A percentile compares a stretch with the other conserved stretches of the same genome.
phyloP scores from a whole-genome alignment of 2,113 vertebrate genomes.

The Ovibos moschatus region DNA sequence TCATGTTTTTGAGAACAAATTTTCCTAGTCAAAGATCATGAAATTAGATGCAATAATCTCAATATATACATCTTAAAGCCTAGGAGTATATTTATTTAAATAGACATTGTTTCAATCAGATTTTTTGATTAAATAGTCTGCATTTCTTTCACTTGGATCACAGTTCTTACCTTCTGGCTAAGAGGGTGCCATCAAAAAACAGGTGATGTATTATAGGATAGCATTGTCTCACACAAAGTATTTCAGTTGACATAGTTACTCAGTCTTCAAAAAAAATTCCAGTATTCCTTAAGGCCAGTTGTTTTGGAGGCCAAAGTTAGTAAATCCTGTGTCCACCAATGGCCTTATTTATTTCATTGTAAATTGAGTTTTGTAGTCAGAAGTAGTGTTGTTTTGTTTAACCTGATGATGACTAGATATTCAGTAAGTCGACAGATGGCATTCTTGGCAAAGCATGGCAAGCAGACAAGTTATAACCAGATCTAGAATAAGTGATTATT shows the following conservation, averaged over 20 bases:
- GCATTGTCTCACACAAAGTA: not conserved
- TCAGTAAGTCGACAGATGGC: slow-evolving; percentile 51
- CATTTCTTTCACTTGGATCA: not conserved
- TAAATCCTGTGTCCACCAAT: not conserved
- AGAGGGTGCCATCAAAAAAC: not conserved
- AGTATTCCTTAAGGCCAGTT: not conserved
- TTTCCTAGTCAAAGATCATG: not conserved
- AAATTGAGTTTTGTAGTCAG: not conserved
- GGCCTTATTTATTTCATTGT: not conserved
- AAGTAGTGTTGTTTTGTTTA: slow-evolving; percentile 47
- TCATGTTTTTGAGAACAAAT: not conserved
- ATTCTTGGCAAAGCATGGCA: slow-evolving; percentile 33
- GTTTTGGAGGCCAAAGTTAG: not conserved
- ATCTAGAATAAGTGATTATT: slow-evolving; percentile 39
- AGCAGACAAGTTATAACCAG: slow-evolving; percentile 12
- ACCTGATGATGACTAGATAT: not conserved
- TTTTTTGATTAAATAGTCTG: not conserved
- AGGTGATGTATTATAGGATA: not conserved
- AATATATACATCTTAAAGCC: not conserved
- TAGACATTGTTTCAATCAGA: not conserved
- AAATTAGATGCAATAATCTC: not conserved
- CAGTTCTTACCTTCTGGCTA: not conserved
- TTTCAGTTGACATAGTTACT: not conserved
- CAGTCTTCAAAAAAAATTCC: not conserved
- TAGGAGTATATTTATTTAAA: not conserved